A percentile compares a stretch with the other conserved stretches of the same genome.
These are phyloP conservation scores for Bubalus kerabau DNA, from an alignment of 2,113 vertebrate genomes.

Conservation along the genomic window DNA sequence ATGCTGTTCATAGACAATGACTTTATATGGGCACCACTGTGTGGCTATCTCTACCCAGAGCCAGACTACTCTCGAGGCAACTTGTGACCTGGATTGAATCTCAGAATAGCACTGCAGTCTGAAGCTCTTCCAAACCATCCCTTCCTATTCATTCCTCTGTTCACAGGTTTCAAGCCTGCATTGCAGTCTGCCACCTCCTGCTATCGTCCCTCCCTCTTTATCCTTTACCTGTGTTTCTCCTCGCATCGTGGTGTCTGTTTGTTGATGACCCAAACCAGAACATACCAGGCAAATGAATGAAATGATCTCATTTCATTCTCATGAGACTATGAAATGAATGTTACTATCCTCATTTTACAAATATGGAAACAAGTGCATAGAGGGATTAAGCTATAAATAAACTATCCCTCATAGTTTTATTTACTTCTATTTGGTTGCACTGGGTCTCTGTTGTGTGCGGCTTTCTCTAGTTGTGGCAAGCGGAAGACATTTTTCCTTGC, in stretches of 20 bases:
- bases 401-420: not conserved
- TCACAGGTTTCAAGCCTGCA: not conserved
- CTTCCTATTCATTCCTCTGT: not conserved
- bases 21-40: too few relatives aligned
- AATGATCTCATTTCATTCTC: not conserved
- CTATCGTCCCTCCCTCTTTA: not conserved
- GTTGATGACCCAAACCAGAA: not conserved
- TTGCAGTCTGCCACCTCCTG: not conserved
- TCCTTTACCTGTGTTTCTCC: not conserved
- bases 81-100: not conserved
- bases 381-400: not conserved
- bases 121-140: not conserved
- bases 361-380: not conserved
- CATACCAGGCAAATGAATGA: not conserved
- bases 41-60: not conserved
- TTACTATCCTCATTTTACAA: not conserved
- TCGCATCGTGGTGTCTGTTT: not conserved
- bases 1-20: not conserved
- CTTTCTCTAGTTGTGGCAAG: not conserved
- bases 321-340: not conserved
- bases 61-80: not conserved
- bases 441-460: not conserved
- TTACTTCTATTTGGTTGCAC: not conserved
- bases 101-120: not conserved
- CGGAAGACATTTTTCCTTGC: not conserved